Evolutionary conservation across 1,140 invertebrate genomes (phyloP).

Genomic region (Anastatus disparis): DNA sequence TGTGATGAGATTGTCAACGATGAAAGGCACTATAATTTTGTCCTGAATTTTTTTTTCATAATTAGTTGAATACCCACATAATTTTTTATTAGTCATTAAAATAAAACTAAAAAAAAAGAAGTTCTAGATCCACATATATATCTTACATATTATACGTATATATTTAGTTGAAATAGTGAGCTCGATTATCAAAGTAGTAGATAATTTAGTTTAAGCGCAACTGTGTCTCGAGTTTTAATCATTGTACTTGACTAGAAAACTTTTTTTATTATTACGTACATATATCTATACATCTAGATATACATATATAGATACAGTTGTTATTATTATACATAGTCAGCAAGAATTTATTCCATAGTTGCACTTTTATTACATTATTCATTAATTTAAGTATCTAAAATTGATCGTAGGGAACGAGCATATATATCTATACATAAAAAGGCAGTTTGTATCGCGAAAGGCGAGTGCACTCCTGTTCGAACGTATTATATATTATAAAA

Average conservation of each 20-base stretch:
- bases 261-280: slow-evolving; percentile 11
- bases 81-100: too few species aligned
- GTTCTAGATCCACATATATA: too few species aligned
- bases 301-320: too few species aligned
- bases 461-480: slow-evolving; percentile 29
- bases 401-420: slow-evolving; percentile 29
- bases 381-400: slow-evolving; percentile 18
- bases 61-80: neutral
- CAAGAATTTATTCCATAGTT: slow-evolving; percentile 16
- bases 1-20: neutral
- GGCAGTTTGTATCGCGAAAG: slow-evolving; percentile 34
- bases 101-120: too few species aligned
- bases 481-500: slow-evolving; percentile 22
- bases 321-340: slow-evolving; percentile 11
- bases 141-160: neutral
- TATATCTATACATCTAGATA: too few species aligned
- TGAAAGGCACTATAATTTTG: neutral
- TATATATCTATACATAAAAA: too few species aligned
- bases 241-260: slow-evolving; percentile 3
- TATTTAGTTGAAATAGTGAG: slow-evolving; percentile 24
- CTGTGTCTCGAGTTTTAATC: slow-evolving; percentile 5
- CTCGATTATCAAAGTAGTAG: slow-evolving; percentile 9
- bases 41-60: neutral
- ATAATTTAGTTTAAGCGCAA: slow-evolving; percentile 39
- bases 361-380: slow-evolving; percentile 24